Evolutionary conservation across 2,888 invertebrate species (phyloP), one percentile per base, ranked within the genome.

Genomic region (Pelosia muscerda): DNA sequence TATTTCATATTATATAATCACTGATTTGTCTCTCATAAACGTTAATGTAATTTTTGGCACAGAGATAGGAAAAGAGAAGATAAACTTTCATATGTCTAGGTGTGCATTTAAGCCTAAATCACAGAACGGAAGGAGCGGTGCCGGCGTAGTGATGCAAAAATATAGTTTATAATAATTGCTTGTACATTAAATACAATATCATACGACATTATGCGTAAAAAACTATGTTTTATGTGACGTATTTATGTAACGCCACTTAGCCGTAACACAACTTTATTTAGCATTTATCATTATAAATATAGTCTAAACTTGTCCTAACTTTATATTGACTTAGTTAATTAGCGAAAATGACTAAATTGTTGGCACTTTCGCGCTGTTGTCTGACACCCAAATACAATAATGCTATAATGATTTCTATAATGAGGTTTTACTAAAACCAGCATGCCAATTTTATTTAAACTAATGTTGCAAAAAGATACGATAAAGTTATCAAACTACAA

Each of bases 81-180:
- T 85, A 84, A 82, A 77, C 72, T 74, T 80, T 78, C 71, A 71
- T 83, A 81, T 86, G 84, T 81, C 87, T 91, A 89, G 84, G 83
- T 86, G 91, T 87, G 86, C 83, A 68, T 86, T 89, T 90, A 93
- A 90, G 90, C 90, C 93, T 93, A 94, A 89, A 92, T 93, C 92
- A 94, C 93, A 93, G 93, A 92, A 91, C 90, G 87, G 90, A 92
- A 91, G 90, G 89, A 87, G 90, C 90, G 88, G 91, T 92, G 94
- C 91, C 75, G 85, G 88, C 86, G 87, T 83, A 74, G 87, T 89
- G 89, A 90, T 93, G 93, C 91, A 94, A 92, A 92, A 92, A 94
- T 93, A 93, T 90, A 89, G 78, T 80, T 84, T 87, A 70, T 70
- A 73, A 76, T 77, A 73, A 76, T 77, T 74, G 71, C 71, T 77